These are phyloP conservation scores for Blomia tropicalis DNA, from an alignment of 2,888 invertebrate genomes.

Conservation along the genomic window DNA sequence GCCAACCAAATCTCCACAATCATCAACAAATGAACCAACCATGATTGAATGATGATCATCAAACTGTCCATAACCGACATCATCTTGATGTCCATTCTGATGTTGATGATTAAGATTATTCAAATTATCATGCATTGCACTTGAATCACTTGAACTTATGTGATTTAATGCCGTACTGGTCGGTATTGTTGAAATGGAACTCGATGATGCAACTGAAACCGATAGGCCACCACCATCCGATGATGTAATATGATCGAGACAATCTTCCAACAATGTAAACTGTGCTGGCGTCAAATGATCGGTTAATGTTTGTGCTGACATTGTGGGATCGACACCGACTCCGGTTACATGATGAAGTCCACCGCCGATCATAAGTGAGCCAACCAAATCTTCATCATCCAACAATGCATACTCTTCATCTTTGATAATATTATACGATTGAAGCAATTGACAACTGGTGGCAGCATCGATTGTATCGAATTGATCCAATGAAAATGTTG, in stretches of 20 bases:
- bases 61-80: too few species aligned
- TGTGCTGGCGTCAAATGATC: constrained; percentile 9
- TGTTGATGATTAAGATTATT: background rate
- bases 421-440: background rate
- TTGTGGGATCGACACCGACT: background rate
- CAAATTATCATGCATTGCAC: background rate
- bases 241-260: background rate
- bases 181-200: background rate
- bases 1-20: background rate
- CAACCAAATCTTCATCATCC: background rate
- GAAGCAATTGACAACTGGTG: background rate
- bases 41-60: background rate
- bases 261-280: background rate
- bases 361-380: background rate
- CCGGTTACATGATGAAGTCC: background rate
- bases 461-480: constrained; percentile 6
- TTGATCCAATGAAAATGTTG: background rate
- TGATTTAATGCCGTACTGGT: background rate
- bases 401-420: background rate
- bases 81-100: background rate
- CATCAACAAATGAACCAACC: background rate
- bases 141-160: background rate
- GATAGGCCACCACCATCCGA: background rate
- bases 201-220: background rate
- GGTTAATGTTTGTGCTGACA: background rate